A percentile compares a stretch with the other conserved stretches of the same genome.
Conservation (phyloP, 1,140 invertebrate species). For the Ceratina calcarata region DNA sequence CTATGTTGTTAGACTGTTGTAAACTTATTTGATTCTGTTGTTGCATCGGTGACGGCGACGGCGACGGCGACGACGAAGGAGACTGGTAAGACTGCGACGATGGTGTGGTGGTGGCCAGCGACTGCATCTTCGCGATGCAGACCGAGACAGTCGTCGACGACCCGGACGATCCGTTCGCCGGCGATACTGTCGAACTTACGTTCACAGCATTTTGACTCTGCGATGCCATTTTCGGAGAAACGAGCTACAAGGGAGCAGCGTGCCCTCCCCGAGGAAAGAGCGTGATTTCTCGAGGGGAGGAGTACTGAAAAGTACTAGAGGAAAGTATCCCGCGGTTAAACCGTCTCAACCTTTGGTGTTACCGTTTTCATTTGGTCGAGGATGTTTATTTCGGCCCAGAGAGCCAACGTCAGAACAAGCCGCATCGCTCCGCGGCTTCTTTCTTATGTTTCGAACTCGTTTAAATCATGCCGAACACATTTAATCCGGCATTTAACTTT, state of each 20-base stretch:
- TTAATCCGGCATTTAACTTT: conserved; percentile 55
- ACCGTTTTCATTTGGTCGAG: conserved; percentile 45
- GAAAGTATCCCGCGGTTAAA: conserved; percentile 42
- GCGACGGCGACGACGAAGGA: conserved; percentile 34
- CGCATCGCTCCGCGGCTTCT: conserved; percentile 42
- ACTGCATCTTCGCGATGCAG: conserved; percentile 47
- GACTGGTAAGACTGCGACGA: conserved; percentile 46
- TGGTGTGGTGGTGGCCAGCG: conserved; percentile 21
- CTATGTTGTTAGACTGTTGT: conserved; percentile 75
- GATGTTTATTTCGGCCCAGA: conserved; percentile 40
- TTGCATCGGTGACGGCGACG: conserved; percentile 37
- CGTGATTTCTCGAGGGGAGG: neutral
- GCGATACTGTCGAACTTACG: conserved; percentile 41
- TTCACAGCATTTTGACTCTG: conserved; percentile 64
- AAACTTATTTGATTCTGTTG: conserved; percentile 62
- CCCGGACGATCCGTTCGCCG: conserved; percentile 59
- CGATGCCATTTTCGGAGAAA: conserved; percentile 69
- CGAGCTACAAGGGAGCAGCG: neutral
- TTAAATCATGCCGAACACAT: conserved; percentile 38
- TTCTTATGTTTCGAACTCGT: conserved; percentile 25
- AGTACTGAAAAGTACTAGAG: conserved; percentile 19
- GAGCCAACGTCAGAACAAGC: conserved; percentile 34
- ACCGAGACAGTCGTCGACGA: conserved; percentile 35
- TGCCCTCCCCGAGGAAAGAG: conserved; percentile 1
- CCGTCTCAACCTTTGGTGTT: conserved; percentile 50